These are phyloP conservation scores for Lepidocolaptes lacrymiger DNA, from an alignment of 2,797 vertebrate species.

Conservation along the genomic window DNA sequence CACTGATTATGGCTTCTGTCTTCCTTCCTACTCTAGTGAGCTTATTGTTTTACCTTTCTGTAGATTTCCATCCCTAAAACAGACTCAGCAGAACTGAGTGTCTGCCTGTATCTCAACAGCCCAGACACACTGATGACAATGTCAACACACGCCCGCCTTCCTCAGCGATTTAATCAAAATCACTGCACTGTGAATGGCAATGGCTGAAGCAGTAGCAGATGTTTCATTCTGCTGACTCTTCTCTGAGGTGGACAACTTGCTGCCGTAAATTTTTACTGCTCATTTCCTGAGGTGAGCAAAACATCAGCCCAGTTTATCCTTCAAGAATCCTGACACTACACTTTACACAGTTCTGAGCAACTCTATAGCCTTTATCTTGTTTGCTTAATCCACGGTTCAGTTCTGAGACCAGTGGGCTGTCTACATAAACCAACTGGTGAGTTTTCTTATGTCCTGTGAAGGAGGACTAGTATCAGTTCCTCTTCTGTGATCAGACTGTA, in stretches of 20 bases:
- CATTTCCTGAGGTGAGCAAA: background rate
- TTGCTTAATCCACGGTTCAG: background rate
- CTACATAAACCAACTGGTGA: background rate
- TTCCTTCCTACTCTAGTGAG: background rate
- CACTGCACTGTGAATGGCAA: background rate
- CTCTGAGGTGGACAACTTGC: background rate
- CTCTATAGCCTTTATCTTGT: background rate
- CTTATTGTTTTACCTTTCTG: background rate
- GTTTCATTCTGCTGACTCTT: slow-evolving; percentile 1
- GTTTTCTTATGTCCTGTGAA: background rate
- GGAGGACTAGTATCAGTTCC: background rate
- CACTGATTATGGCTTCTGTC: background rate
- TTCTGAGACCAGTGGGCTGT: background rate
- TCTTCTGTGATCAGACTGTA: background rate
- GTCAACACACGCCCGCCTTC: background rate
- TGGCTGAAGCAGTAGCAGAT: background rate
- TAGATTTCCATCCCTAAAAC: background rate
- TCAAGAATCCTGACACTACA: background rate
- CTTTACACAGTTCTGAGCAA: background rate
- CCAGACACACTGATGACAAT: background rate
- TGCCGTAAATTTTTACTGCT: background rate
- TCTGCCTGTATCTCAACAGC: background rate
- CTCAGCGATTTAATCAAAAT: background rate
- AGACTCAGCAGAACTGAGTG: background rate
- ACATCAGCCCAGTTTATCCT: background rate